Evolutionary conservation across 1,140 invertebrate genomes (phyloP), one percentile per base, ranked within the genome.

Genomic region (Acromyrmex echinatior): DNA sequence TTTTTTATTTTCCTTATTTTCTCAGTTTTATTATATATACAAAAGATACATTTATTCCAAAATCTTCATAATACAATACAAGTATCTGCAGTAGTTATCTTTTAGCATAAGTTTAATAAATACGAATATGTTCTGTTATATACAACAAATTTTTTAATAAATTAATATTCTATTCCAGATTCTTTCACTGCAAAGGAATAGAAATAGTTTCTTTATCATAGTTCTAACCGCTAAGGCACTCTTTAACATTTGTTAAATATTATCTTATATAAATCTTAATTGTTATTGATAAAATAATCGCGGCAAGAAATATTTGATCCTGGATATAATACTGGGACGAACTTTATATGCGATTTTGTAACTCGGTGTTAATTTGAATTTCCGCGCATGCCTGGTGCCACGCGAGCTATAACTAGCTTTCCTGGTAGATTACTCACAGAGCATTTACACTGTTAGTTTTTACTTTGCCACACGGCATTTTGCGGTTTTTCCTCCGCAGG

Each of bases 291-390:
- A 82, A 73, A 73, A 10, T 74, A 84, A 84, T 84, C 10, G 21
- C 14, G 7, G 9, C 7, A 16, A 82, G 35, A 51, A 68, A 65
- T 63, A 56, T 45, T 62, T 49, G 25, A 31, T 66, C 25, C 12
- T 12, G 6, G 12, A 63, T 63, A 62, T 10, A 21, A 45, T 49
- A 53, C 18, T 14, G 28, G 9, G 14, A 73, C 4, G 3, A 12
- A 58, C 0, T 39, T 6, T 28, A 6, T 14, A 18, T 16, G 58
- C 14, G 16, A 2, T 86, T 79, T 86, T 31, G 49, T 62, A 86
- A 79, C 18, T 49, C 16, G 21, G 39, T 45, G 74, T 86, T 86
- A 86, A 86, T 82, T 86, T n/a, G 31, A 31, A 73, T 86, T 86
- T 81, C 65, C 65, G 25, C 63, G 63, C 58, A 65, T 63, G 71